A percentile compares a stretch with the other conserved stretches of the same genome.
These are phyloP conservation scores for Bucorvus abyssinicus DNA, from an alignment of 2,797 vertebrate species.

Conservation along the genomic window DNA sequence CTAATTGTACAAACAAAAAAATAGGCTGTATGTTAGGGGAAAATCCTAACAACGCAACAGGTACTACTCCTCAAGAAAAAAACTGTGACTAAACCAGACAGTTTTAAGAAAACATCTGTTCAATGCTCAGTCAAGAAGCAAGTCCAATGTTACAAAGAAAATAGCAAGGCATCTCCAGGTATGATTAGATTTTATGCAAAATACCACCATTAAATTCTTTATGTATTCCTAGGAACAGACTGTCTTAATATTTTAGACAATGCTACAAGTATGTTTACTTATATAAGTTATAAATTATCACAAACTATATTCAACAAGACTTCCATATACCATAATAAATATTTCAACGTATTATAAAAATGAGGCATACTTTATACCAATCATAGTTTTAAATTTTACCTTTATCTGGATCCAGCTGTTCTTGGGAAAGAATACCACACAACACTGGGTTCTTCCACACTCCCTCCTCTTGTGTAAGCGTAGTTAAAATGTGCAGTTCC, in stretches of 20 bases:
- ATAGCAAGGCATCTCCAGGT: not conserved
- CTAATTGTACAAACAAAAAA: not conserved
- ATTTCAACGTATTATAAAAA: not conserved
- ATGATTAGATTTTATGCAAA: not conserved
- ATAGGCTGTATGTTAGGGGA: not conserved
- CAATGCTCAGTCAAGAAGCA: not conserved
- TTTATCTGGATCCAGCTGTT: slow-evolving; percentile 77
- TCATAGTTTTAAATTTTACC: slow-evolving; percentile 73
- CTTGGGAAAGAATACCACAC: slow-evolving; percentile 82
- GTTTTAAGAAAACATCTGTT: not conserved
- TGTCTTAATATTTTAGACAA: not conserved
- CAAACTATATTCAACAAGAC: not conserved
- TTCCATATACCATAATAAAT: not conserved
- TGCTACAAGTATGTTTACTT: not conserved
- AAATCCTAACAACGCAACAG: not conserved
- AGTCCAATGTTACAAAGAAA: not conserved
- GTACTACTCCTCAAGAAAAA: not conserved
- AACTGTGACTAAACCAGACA: not conserved
- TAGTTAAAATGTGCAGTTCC: slow-evolving; percentile 83
- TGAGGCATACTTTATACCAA: too few species aligned
- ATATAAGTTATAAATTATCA: not conserved
- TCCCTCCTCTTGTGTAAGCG: slow-evolving; percentile 83
- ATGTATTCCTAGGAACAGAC: not conserved
- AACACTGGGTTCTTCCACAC: slow-evolving; percentile 87
- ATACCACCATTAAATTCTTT: not conserved